phyloP scores from a whole-genome alignment of 2,797 vertebrate species.

The Sylvilagus floridanus region DNA sequence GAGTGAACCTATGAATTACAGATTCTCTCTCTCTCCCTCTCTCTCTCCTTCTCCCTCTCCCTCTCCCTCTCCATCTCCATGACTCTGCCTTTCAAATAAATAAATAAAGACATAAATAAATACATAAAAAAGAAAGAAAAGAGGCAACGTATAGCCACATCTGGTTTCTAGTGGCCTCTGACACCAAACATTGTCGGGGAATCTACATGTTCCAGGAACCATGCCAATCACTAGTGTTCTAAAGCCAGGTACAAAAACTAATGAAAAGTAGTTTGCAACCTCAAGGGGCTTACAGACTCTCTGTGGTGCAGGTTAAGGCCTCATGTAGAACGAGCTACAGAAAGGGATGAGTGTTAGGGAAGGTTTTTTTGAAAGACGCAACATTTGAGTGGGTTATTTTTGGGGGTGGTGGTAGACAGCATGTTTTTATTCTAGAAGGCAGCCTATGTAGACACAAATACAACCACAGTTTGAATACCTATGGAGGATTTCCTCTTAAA shows the following conservation, averaged over 20 bases:
- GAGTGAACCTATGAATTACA: no score
- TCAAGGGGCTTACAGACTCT: neutral
- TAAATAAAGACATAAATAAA: no score
- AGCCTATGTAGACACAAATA: neutral
- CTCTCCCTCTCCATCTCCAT: no score
- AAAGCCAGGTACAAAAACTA: neutral
- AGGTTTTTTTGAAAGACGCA: neutral
- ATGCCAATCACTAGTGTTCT: neutral
- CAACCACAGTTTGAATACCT: neutral
- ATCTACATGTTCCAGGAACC: neutral
- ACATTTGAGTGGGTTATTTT: neutral
- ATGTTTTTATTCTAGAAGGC: neutral
- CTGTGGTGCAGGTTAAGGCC: neutral
- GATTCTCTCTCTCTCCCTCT: no score
- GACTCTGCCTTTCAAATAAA: no score
- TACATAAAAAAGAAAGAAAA: neutral
- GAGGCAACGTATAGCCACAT: neutral
- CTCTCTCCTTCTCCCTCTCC: no score
- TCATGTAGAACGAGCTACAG: neutral
- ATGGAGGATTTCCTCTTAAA: neutral
- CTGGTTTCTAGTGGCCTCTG: slow-evolving; percentile 3
- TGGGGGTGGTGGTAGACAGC: neutral
- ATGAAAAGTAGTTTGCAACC: neutral
- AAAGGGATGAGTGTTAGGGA: neutral
- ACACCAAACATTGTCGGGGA: neutral